Evolutionary conservation across 2,113 vertebrate species (phyloP), one percentile per base, ranked within the genome.

Genomic region (Aplodontia rufa): DNA sequence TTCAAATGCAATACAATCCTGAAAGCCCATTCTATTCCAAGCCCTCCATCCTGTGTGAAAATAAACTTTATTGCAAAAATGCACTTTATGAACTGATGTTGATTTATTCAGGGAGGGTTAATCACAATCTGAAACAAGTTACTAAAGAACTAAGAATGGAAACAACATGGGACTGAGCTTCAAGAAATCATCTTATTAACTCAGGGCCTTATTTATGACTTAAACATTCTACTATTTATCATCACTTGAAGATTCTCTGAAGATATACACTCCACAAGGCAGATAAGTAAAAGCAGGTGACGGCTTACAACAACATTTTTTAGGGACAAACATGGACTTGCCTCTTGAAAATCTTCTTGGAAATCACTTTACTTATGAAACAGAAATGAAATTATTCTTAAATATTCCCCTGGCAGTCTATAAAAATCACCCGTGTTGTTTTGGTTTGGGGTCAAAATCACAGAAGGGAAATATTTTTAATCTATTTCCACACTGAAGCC

Each of bases 321-420:
- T 0, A 20, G 60, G 68, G 28, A 45, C 37, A 69, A 60, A 16
- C 53, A 35, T n/a, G 60, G 45, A 30, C 71, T 92, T 92, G 53
- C 72, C 17, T 89, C 53, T 74, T 60, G 89, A 55, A 88, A 28
- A 91, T 96, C 58, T 97, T 94, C 92, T 95, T 90, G 53, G 95
- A 96, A 96, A 93, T 90, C 13, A 49, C 90, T 97, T 97, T 96
- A 74, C 92, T 91, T 95, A 49, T 88, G 45, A 53, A 83, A 96
- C n/a, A 85, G 62, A 96, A 95, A 86, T 91, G 78, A 87, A 94
- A 40, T 62, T 85, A 71, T 96, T 90, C 88, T 95, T 85, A 85
- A 68, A 28, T 79, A 85, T 71, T 92, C 81, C 35, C 45, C 30
- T 78, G 75, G 66, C 47, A 91, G 75, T 62, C 66, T 74, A 66